These are phyloP conservation scores for Parnassius mnemosyne DNA, from an alignment of 2,888 invertebrate genomes.

Conservation along the genomic window DNA sequence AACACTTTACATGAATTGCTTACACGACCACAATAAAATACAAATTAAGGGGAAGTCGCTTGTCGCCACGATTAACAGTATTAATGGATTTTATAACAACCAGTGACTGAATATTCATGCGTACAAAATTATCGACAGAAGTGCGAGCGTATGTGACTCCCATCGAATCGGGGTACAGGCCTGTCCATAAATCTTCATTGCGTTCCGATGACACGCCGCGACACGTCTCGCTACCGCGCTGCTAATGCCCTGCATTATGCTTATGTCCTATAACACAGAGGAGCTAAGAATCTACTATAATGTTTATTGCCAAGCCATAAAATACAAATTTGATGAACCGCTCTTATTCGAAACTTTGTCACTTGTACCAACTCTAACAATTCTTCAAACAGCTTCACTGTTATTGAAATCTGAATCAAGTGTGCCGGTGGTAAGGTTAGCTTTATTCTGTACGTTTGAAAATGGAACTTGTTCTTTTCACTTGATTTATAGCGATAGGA, in stretches of 20 bases:
- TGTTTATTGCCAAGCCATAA: constrained; percentile 23
- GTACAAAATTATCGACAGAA: constrained; percentile 39
- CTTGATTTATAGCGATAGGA: constrained; percentile 56
- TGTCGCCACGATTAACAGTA: constrained; percentile 6
- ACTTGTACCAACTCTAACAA: constrained; percentile 57
- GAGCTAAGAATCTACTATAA: constrained; percentile 7
- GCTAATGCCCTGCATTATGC: constrained; percentile 40
- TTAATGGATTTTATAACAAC: constrained; percentile 27
- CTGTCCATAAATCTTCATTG: constrained; percentile 80
- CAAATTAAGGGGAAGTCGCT: constrained; percentile 4
- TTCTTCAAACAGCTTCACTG: constrained; percentile 46
- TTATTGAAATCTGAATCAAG: constrained; percentile 50
- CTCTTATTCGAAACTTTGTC: constrained; percentile 44
- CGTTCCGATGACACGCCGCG: constrained; percentile 79
- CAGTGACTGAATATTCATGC: constrained; percentile 56
- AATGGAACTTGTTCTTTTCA: constrained; percentile 72
- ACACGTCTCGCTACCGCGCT: constrained; percentile 79
- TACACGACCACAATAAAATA: neutral
- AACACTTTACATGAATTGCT: constrained; percentile 2
- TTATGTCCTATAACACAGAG: constrained; percentile 48
- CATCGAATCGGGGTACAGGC: constrained; percentile 58
- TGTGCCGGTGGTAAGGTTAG: constrained; percentile 47
- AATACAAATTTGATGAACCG: constrained; percentile 36
- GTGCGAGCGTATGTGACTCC: constrained; percentile 54
- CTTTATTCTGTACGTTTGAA: constrained; percentile 44